These are phyloP conservation scores for Rhinogobius similis DNA, from an alignment of 2,113 vertebrate species.

Conservation along the genomic window DNA sequence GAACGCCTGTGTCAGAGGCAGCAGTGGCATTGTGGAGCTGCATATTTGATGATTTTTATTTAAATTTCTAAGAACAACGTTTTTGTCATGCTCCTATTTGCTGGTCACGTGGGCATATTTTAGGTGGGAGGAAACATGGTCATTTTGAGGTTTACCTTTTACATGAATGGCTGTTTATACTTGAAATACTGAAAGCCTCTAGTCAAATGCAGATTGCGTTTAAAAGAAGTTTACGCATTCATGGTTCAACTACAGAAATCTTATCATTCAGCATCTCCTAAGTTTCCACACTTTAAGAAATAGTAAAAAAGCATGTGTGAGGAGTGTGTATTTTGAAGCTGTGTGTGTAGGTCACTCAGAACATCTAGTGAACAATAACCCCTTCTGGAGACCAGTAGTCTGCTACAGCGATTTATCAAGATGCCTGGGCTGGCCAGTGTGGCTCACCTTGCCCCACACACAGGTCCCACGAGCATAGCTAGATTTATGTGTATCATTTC, in stretches of 20 bases:
- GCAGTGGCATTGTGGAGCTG: constrained; percentile 57
- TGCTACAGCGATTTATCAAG: constrained; percentile 67
- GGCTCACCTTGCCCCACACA: constrained; percentile 43
- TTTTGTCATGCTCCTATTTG: constrained; percentile 39
- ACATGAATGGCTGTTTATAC: constrained; percentile 65
- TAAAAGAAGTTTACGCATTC: constrained; percentile 60
- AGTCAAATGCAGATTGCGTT: constrained; percentile 53
- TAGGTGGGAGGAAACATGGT: constrained; percentile 55
- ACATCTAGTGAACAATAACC: constrained; percentile 47
- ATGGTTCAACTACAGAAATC: constrained; percentile 21
- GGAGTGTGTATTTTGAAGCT: constrained; percentile 35
- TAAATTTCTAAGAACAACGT: constrained; percentile 74
- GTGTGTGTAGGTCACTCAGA: constrained; percentile 53
- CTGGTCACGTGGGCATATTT: constrained; percentile 26
- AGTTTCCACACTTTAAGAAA: constrained; percentile 30
- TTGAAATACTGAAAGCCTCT: constrained; percentile 45
- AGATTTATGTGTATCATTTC: constrained; percentile 49
- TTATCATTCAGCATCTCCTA: constrained; percentile 38
- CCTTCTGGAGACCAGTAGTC: constrained; percentile 35
- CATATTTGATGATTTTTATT: constrained; percentile 74
- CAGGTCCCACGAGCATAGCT: constrained; percentile 46
- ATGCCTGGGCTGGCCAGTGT: constrained; percentile 61
- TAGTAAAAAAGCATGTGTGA: constrained; percentile 39
- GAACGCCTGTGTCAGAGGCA: constrained; percentile 58
- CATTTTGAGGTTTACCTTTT: constrained; percentile 70